Conservation (phyloP, 2,797 vertebrate genomes). For the Rhinichthys osculus region DNA sequence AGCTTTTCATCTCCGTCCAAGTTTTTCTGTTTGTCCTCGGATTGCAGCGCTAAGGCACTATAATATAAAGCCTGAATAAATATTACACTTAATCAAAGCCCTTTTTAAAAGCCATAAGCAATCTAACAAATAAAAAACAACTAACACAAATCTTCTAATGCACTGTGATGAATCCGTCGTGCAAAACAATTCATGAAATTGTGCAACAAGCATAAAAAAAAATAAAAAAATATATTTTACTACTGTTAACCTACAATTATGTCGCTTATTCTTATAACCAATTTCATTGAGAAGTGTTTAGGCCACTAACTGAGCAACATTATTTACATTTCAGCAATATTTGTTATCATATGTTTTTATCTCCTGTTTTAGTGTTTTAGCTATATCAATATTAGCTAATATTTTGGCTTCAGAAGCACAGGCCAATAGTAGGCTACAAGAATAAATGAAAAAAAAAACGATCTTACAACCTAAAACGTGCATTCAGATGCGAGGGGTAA, state of each 20-base stretch:
- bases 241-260: neutral
- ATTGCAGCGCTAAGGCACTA: neutral
- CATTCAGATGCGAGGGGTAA: neutral
- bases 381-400: neutral
- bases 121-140: neutral
- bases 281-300: neutral
- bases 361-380: neutral
- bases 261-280: neutral
- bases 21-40: neutral
- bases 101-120: neutral
- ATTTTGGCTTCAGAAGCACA: neutral
- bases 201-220: neutral
- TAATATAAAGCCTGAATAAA: neutral
- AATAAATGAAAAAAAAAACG: neutral
- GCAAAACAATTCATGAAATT: constrained; percentile 5
- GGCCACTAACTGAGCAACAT: neutral
- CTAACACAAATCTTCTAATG: neutral
- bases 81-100: neutral
- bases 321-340: neutral
- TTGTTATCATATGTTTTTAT: neutral
- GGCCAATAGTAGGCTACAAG: neutral
- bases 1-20: neutral
- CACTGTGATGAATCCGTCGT: neutral
- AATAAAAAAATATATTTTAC: neutral
- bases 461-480: neutral